Percentiles rank a stretch among this genome's conserved stretches.
phyloP scores from a whole-genome alignment of 1,140 invertebrate species.

The Eulimnadia texana region DNA sequence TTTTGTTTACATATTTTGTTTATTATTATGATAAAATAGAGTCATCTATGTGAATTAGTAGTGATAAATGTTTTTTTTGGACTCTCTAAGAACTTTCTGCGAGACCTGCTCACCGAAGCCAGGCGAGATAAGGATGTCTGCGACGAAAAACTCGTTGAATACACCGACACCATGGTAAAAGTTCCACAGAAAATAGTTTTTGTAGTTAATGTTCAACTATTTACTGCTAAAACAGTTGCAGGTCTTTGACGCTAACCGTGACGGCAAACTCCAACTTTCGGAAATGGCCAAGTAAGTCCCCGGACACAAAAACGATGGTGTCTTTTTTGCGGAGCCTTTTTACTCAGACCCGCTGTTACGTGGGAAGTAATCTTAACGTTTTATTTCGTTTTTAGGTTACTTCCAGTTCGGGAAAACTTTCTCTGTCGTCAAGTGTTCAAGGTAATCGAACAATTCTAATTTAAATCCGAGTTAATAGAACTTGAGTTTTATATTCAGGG shows the following conservation, averaged over 20 bases:
- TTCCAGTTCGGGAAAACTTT: conserved; percentile 87
- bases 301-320: neutral
- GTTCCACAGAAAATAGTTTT: neutral
- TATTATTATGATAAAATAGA: too few relatives aligned
- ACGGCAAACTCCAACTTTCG: conserved; percentile 77
- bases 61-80: too few relatives aligned
- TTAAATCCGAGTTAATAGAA: neutral
- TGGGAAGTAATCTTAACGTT: neutral
- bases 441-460: too few relatives aligned
- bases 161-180: conserved; percentile 81
- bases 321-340: neutral
- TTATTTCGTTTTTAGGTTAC: conserved; percentile 35
- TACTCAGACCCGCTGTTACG: neutral
- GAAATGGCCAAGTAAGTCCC: conserved; percentile 87
- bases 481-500: conserved; percentile 41
- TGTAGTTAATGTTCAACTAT: too few relatives aligned
- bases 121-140: conserved; percentile 76
- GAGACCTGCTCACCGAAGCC: conserved; percentile 71
- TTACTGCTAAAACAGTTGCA: conserved; percentile 47
- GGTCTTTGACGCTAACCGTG: conserved; percentile 86
- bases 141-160: conserved; percentile 85
- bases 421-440: conserved; percentile 81
- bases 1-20: too few relatives aligned
- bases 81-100: conserved; percentile 63
- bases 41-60: too few relatives aligned